phyloP scores from a whole-genome alignment of 2,888 invertebrate species.

The Trichacis sp. region DNA sequence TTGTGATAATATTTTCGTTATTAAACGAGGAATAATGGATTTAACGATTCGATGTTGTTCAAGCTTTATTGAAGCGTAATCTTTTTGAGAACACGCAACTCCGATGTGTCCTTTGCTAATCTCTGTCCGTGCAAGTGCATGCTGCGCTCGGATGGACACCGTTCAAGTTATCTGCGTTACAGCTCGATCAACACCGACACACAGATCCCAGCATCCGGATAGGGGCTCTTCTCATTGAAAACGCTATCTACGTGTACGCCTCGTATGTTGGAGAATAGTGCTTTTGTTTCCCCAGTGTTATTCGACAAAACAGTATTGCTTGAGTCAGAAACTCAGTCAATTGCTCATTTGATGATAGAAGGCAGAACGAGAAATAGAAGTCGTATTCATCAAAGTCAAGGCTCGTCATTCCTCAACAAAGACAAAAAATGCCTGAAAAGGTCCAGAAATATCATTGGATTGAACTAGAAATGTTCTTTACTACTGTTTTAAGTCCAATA shows the following conservation, averaged over 20 bases:
- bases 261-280: conserved; percentile 38
- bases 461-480: too few species aligned
- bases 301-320: conserved; percentile 33
- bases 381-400: too few species aligned
- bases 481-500: too few species aligned
- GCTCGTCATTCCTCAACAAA: too few species aligned
- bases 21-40: not conserved
- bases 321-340: conserved; percentile 31
- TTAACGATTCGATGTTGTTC: conserved; percentile 29
- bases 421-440: too few species aligned
- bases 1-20: too few species aligned
- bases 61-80: conserved; percentile 55
- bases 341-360: too few species aligned
- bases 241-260: conserved; percentile 41
- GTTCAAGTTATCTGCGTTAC: conserved; percentile 66
- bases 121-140: conserved; percentile 59
- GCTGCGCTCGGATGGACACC: conserved; percentile 57
- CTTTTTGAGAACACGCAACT: conserved; percentile 58
- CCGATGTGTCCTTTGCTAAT: conserved; percentile 56
- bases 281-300: conserved; percentile 37
- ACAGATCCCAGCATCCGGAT: conserved; percentile 52
- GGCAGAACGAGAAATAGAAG: too few species aligned
- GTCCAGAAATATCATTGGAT: too few species aligned
- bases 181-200: conserved; percentile 66
- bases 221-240: conserved; percentile 35